Evolutionary conservation across 2,888 invertebrate genomes (phyloP).

Genomic region (Unio delphinus): DNA sequence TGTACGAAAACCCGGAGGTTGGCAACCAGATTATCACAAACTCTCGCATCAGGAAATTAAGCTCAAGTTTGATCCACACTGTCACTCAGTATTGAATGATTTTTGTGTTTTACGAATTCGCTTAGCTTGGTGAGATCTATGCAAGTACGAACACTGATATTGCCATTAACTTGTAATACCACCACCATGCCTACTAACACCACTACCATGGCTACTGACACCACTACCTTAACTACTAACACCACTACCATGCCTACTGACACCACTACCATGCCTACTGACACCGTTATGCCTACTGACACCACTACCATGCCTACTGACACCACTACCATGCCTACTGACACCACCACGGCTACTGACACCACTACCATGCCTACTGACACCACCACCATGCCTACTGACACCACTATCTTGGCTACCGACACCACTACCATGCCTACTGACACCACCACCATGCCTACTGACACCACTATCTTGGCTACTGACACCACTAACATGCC

Average conservation of each 20-base stretch:
- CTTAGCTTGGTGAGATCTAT: background rate
- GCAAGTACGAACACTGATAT: background rate
- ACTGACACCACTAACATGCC: background rate
- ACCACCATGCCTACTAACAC: conserved; percentile 1
- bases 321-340: conserved; percentile 2
- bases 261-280: too few species aligned
- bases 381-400: conserved; percentile 3
- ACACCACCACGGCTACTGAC: background rate
- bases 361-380: background rate
- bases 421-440: too few species aligned
- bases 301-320: background rate
- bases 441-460: conserved; percentile 3
- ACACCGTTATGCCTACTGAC: too few species aligned
- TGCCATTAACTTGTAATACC: conserved; percentile 1
- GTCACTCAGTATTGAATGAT: background rate
- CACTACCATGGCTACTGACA: too few species aligned
- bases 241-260: conserved; percentile 4
- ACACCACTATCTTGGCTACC: background rate
- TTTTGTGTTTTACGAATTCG: conserved; percentile 4
- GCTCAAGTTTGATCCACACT: conserved; percentile 2
- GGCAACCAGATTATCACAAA: too few species aligned
- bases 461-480: background rate
- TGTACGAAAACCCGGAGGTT: too few species aligned
- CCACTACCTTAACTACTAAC: too few species aligned
- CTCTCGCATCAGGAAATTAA: background rate